These are phyloP conservation scores for Echinops telfairi DNA, from an alignment of 2,113 vertebrate species.

Conservation along the genomic window DNA sequence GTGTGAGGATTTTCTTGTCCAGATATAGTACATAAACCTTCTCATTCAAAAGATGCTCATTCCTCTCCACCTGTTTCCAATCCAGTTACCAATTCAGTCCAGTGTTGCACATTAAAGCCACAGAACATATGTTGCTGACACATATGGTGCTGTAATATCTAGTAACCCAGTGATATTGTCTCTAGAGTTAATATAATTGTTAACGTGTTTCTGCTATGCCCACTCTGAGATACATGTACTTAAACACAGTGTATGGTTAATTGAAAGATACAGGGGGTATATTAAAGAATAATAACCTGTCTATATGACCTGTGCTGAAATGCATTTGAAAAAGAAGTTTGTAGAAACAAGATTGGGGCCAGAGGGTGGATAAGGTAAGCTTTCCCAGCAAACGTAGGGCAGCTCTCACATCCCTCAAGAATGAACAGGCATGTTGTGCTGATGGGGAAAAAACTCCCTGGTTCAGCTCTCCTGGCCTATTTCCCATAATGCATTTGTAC, in stretches of 20 bases:
- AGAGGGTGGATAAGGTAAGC: too few species aligned
- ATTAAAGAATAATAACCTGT: constrained; percentile 60
- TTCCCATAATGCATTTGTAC: too few species aligned
- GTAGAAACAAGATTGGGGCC: too few species aligned
- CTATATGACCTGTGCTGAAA: constrained; percentile 62
- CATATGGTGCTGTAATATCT: constrained; percentile 41
- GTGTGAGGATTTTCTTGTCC: constrained; percentile 13
- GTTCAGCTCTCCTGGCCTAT: too few species aligned
- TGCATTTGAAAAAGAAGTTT: constrained; percentile 55
- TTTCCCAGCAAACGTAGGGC: too few species aligned
- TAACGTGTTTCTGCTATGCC: constrained; percentile 77
- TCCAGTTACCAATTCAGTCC: constrained; percentile 44
- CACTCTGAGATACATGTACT: constrained; percentile 42
- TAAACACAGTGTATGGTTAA: constrained; percentile 44
- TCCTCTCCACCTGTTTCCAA: constrained; percentile 62
- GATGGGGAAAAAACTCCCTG: too few species aligned
- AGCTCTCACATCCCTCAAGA: neutral
- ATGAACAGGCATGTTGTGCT: too few species aligned
- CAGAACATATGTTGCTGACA: constrained; percentile 60
- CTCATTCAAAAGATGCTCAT: constrained; percentile 59
- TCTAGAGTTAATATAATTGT: constrained; percentile 57
- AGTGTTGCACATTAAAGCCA: constrained; percentile 59
- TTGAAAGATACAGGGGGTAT: constrained; percentile 69
- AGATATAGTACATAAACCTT: constrained; percentile 9
- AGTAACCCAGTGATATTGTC: constrained; percentile 58